Percentiles rank a stretch among this genome's conserved stretches.
These are phyloP conservation scores for Mesoclemmys tuberculata DNA, from an alignment of 2,113 vertebrate species.

Conservation along the genomic window DNA sequence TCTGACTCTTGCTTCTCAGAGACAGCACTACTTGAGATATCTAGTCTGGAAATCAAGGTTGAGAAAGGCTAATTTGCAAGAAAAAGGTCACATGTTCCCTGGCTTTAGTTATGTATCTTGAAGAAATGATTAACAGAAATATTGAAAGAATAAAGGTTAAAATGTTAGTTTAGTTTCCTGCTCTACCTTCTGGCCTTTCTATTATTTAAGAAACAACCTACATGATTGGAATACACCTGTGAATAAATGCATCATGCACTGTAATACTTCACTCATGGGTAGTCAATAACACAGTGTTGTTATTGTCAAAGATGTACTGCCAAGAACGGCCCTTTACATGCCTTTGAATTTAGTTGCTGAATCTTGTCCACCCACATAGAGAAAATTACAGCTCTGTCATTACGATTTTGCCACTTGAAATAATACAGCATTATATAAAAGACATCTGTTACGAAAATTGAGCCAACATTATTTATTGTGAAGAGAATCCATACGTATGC, in stretches of 20 bases:
- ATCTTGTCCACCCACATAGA: neutral
- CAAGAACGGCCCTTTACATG: neutral
- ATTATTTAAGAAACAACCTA: neutral
- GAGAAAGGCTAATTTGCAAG: neutral
- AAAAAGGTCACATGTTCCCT: neutral
- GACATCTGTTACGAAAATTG: neutral
- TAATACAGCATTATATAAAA: neutral
- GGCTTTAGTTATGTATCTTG: neutral
- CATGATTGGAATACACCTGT: neutral
- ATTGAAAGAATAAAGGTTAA: neutral
- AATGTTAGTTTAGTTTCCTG: neutral
- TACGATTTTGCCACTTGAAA: neutral
- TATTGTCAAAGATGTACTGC: neutral
- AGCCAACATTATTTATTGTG: neutral
- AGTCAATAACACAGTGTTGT: neutral
- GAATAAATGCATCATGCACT: neutral
- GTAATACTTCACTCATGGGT: neutral
- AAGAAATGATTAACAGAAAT: neutral
- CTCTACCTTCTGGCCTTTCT: neutral
- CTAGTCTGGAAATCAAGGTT: neutral
- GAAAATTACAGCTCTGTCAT: neutral
- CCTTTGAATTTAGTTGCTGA: neutral
- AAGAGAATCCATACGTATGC: neutral
- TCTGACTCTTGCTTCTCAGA: neutral
- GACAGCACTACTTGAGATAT: fast-evolving